Evolutionary conservation across 2,797 vertebrate genomes (phyloP), one percentile per base, ranked within the genome.

Genomic region (Echiichthys vipera): DNA sequence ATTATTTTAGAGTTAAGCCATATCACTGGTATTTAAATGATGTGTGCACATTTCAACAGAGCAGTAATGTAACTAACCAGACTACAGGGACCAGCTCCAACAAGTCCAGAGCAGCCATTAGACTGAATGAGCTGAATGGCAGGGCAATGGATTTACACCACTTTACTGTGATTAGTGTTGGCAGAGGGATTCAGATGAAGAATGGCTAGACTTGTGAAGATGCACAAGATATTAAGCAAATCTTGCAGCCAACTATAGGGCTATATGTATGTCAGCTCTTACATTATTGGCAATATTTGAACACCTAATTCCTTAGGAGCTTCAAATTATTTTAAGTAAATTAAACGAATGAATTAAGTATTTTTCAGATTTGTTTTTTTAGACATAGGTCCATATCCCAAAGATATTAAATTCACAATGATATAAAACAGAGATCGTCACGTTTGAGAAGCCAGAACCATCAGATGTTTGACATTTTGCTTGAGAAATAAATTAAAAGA

Each of bases 141-240:
- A n/a, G 80, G 74, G 73, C 71, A 68, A 73, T 25, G 65, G 77
- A 57, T 88, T 89, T 77, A 84, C 77, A 84, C 65, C 82, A 76
- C 75, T 90, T 89, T 71, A 71, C 69, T 84, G 65, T 84, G 85
- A 91, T 86, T 81, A 83, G 81, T 50, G 72, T 40, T 88, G 81
- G 86, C 84, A 75, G 78, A 70, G 57, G 22, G 49, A 80, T 78
- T 83, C 49, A 77, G 83, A 87, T 80, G 77, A 82, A 72, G 76
- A 74, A 72, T 22, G 74, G 53, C 62, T 49, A 18, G 34, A 80
- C 74, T 86, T 63, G 49, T 74, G 30, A 37, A 64, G 55, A 74
- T 53, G 34, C 54, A 71, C 68, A 68, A 69, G 62, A 20, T 57
- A 65, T 57, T 34, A 22, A 78, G 14, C 53, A 66, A 74, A 71